Percentiles rank a stretch among this genome's conserved stretches.
These are phyloP conservation scores for Pyrocephalus nanus DNA, from an alignment of 2,797 vertebrate genomes.

Conservation along the genomic window DNA sequence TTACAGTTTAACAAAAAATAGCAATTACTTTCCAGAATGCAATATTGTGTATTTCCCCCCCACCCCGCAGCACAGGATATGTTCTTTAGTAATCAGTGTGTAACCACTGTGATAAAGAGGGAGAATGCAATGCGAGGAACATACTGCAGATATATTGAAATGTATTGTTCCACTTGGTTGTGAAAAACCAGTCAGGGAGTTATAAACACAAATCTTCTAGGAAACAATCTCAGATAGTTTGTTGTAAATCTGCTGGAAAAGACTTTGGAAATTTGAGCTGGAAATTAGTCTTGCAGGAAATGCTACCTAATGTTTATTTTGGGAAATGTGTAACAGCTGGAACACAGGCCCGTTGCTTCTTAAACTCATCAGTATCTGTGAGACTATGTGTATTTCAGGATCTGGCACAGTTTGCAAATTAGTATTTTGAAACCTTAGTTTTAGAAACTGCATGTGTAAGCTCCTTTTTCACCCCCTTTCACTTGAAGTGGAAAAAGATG, in stretches of 20 bases:
- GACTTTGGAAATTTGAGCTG: conserved; percentile 22
- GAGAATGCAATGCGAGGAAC: background rate
- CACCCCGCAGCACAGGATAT: background rate
- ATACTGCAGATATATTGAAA: background rate
- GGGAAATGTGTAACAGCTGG: conserved; percentile 19
- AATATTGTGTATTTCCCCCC: background rate
- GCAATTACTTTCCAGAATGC: background rate
- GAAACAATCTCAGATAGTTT: background rate
- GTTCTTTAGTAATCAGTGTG: background rate
- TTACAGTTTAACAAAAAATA: background rate
- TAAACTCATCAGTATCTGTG: background rate
- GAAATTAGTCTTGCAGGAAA: conserved; percentile 23
- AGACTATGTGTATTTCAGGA: background rate
- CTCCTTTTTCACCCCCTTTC: background rate
- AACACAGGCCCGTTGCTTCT: background rate
- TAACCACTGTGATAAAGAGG: background rate
- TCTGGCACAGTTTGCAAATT: background rate
- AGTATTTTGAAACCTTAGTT: background rate
- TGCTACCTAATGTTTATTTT: conserved; percentile 34
- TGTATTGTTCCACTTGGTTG: background rate
- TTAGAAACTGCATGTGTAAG: background rate
- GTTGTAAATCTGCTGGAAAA: conserved; percentile 8
- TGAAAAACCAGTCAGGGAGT: background rate
- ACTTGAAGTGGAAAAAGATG: background rate
- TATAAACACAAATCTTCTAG: background rate